Conservation (phyloP, 37 sponge, comb jelly and placozoan genomes). For the Agelas oroides region DNA sequence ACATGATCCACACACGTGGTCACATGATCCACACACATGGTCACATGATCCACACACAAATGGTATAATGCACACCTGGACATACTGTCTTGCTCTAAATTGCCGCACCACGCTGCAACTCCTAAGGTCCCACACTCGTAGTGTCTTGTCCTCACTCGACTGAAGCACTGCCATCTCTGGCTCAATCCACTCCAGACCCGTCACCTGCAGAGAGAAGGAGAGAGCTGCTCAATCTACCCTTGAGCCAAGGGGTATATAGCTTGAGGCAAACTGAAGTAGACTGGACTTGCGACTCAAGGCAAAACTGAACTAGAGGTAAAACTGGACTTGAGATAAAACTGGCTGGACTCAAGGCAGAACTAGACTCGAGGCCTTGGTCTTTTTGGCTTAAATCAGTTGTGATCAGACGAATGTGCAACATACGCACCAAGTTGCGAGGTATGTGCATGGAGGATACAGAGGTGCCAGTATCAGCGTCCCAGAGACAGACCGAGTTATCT, state of each 20-base stretch:
- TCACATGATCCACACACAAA: too few relatives aligned
- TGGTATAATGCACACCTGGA: too few relatives aligned
- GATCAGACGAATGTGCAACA: neutral
- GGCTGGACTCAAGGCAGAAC: too few relatives aligned
- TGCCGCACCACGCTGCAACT: slow-evolving; percentile 52
- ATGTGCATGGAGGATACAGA: slow-evolving; percentile 36
- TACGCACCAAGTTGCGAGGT: slow-evolving; percentile 57
- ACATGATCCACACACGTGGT: too few relatives aligned
- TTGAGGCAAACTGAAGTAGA: too few relatives aligned
- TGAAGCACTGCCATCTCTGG: slow-evolving; percentile 62
- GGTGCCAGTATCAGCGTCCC: slow-evolving; percentile 53
- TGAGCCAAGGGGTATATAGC: neutral
- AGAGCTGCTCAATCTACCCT: neutral
- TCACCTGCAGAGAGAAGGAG: slow-evolving; percentile 27
- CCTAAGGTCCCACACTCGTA: slow-evolving; percentile 74
- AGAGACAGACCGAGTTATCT: slow-evolving; percentile 73
- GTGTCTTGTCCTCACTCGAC: slow-evolving; percentile 77
- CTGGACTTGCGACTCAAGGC: too few relatives aligned
- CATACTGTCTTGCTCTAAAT: slow-evolving; percentile 26
- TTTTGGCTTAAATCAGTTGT: too few relatives aligned
- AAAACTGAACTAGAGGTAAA: too few relatives aligned
- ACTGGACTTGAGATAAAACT: too few relatives aligned
- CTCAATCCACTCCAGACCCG: slow-evolving; percentile 67
- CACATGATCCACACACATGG: too few relatives aligned
- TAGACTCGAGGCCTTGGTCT: too few relatives aligned